Conservation (phyloP, 2,797 vertebrate species). For the Pangasius krempfi region DNA sequence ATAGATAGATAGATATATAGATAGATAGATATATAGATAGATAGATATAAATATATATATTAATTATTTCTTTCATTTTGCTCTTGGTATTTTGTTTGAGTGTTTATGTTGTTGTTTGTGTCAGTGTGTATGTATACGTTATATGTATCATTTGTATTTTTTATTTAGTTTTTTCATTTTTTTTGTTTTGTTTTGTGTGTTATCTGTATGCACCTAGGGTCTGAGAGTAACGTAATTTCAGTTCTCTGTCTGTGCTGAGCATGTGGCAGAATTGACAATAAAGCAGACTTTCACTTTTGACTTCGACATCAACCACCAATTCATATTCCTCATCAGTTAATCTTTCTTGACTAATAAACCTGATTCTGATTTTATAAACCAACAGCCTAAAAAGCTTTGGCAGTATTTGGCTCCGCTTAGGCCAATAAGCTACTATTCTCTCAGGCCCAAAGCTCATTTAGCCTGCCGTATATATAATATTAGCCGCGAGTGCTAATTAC, state of each 20-base stretch:
- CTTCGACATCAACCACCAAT: too few relatives aligned
- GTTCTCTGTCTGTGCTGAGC: too few relatives aligned
- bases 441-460: conserved; percentile 26
- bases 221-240: too few relatives aligned
- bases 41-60: neutral
- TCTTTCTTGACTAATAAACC: conserved; percentile 1
- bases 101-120: neutral
- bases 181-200: too few relatives aligned
- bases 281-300: too few relatives aligned
- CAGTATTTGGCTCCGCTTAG: conserved; percentile 5
- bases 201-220: too few relatives aligned
- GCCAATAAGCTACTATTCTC: conserved; percentile 22
- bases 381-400: neutral
- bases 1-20: neutral
- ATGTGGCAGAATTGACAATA: too few relatives aligned
- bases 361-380: conserved; percentile 21
- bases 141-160: too few relatives aligned
- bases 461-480: conserved; percentile 15
- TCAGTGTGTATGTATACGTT: neutral
- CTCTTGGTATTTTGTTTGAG: neutral
- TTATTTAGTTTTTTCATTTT: too few relatives aligned
- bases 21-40: too few relatives aligned
- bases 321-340: neutral
- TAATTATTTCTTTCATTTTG: neutral
- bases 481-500: conserved; percentile 33